A percentile compares a stretch with the other conserved stretches of the same genome.
Evolutionary conservation across 2,888 invertebrate species (phyloP).

Genomic region (Clostera curtula): DNA sequence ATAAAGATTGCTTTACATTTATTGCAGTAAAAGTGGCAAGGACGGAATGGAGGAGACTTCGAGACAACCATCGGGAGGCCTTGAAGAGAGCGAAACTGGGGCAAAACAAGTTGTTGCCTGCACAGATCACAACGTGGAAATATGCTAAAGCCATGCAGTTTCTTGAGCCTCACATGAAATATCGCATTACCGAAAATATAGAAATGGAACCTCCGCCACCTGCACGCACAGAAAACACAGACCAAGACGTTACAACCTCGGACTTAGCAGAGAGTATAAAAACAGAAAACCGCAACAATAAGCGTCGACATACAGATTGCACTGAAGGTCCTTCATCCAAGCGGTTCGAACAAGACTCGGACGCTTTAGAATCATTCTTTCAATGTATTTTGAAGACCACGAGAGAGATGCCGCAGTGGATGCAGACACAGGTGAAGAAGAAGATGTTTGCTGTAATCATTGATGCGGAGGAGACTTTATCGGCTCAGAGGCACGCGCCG

Average conservation of each 20-base stretch:
- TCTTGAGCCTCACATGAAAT: conserved; percentile 64
- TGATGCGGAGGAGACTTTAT: conserved; percentile 54
- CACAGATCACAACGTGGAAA: conserved; percentile 66
- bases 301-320: conserved; percentile 33
- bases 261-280: conserved; percentile 19
- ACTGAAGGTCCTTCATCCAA: conserved; percentile 11
- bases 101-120: conserved; percentile 59
- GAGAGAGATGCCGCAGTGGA: conserved; percentile 57
- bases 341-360: conserved; percentile 27
- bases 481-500: conserved; percentile 25
- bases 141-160: conserved; percentile 67
- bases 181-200: conserved; percentile 60
- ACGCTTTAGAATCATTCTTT: conserved; percentile 58
- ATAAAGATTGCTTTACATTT: conserved; percentile 11
- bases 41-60: conserved; percentile 61
- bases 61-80: conserved; percentile 62
- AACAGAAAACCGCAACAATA: conserved; percentile 19
- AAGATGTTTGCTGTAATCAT: conserved; percentile 63
- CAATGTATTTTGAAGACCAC: conserved; percentile 56
- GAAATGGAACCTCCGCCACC: conserved; percentile 41
- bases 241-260: conserved; percentile 45
- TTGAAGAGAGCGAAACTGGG: conserved; percentile 61
- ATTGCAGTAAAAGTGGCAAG: conserved; percentile 56
- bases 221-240: conserved; percentile 26
- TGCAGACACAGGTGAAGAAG: conserved; percentile 67